A percentile compares a stretch with the other conserved stretches of the same genome.
Evolutionary conservation across 30 jellyfish, hydroid and myxozoan genomes (phyloP).

Genomic region (Hydractinia symbiolongicarpus): DNA sequence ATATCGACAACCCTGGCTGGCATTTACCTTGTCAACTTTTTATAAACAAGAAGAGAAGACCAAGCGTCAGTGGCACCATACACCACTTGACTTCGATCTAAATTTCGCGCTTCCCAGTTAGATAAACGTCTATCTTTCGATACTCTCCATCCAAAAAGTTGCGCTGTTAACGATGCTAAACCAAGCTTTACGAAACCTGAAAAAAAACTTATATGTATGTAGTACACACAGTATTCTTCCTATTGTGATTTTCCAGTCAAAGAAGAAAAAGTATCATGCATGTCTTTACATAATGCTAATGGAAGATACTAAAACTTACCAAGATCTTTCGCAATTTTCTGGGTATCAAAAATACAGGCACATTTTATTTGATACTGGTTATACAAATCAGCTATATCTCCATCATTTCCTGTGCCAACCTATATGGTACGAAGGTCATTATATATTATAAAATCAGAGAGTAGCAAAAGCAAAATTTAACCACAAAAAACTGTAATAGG

Average conservation of each 20-base stretch:
- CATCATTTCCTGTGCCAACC: conserved; percentile 11
- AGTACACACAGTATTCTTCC: too few relatives aligned
- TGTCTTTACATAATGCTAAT: too few relatives aligned
- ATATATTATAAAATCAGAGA: not conserved
- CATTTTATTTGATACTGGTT: not conserved
- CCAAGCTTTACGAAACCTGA: conserved; percentile 16
- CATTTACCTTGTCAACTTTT: not conserved
- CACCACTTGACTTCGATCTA: not conserved
- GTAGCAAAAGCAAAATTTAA: not conserved
- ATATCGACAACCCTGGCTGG: too few relatives aligned
- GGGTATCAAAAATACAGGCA: not conserved
- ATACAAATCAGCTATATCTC: not conserved
- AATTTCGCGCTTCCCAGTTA: conserved; percentile 5
- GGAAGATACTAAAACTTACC: not conserved
- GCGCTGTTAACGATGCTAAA: conserved; percentile 6
- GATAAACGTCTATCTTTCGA: conserved; percentile 8
- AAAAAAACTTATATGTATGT: not conserved
- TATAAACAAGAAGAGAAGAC: not conserved
- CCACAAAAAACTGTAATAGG: too few relatives aligned
- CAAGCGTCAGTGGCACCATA: conserved; percentile 9
- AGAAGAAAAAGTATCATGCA: too few relatives aligned
- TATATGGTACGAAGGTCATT: not conserved
- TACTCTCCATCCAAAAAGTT: conserved; percentile 9
- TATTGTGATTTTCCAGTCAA: too few relatives aligned
- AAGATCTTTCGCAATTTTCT: not conserved